A percentile compares a stretch with the other conserved stretches of the same genome.
Conservation (phyloP, 2,797 vertebrate genomes). For the Manis crassicaudata region DNA sequence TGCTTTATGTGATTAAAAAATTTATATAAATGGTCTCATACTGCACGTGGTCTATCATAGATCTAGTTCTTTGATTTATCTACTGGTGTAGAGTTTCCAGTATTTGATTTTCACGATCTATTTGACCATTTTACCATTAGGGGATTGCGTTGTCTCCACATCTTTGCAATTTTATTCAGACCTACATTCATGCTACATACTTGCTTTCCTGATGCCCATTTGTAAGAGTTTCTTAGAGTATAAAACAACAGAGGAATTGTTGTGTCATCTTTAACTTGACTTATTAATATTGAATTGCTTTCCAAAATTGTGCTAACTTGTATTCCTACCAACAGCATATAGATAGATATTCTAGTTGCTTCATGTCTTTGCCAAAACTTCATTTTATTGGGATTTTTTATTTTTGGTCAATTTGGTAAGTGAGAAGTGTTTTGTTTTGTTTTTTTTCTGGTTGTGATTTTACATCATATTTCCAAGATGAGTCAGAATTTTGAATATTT, state of each 20-base stretch:
- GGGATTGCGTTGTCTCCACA: neutral
- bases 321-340: neutral
- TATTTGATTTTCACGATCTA: neutral
- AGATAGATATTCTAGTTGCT: neutral
- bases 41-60: neutral
- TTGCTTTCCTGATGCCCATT: neutral
- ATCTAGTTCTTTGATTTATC: neutral
- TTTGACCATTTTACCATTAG: neutral
- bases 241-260: neutral
- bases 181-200: neutral
- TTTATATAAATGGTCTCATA: neutral
- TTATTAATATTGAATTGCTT: neutral
- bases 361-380: neutral
- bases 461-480: neutral
- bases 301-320: neutral
- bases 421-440: neutral
- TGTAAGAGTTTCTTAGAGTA: neutral
- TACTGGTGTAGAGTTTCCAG: neutral
- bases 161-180: neutral
- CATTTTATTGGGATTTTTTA: neutral
- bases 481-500: neutral
- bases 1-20: neutral
- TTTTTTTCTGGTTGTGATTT: neutral
- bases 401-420: neutral
- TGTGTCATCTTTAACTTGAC: neutral